phyloP scores from a whole-genome alignment of 1,140 invertebrate genomes.

The Pseudoatta argentina region DNA sequence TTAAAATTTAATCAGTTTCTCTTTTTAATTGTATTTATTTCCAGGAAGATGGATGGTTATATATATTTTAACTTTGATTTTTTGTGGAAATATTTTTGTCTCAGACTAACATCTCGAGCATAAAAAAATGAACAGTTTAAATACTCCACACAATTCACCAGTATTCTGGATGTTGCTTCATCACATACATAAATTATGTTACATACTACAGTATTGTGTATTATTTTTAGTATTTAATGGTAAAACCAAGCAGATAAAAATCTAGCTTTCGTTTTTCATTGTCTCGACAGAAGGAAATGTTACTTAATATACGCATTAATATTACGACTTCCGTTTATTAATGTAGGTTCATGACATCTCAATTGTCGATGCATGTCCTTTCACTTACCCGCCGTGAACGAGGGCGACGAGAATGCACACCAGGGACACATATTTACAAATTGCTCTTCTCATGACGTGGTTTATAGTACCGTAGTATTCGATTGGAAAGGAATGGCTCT shows the following conservation, averaged over 20 bases:
- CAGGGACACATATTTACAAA: not conserved
- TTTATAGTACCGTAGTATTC: not conserved
- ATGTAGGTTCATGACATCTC: not conserved
- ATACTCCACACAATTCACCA: not conserved
- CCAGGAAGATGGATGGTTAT: not conserved
- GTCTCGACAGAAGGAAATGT: not conserved
- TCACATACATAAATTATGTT: not conserved
- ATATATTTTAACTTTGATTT: not conserved
- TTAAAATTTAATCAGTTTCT: not conserved
- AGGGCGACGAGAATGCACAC: conserved; percentile 14
- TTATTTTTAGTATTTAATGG: not conserved
- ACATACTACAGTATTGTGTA: not conserved
- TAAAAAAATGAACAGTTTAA: not conserved
- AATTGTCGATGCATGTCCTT: conserved; percentile 13
- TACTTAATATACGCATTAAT: not conserved
- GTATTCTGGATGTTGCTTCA: not conserved
- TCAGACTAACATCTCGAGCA: not conserved
- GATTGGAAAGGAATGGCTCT: conserved; percentile 12
- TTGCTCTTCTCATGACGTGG: conserved; percentile 13
- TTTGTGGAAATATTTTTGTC: not conserved
- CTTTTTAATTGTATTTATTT: not conserved
- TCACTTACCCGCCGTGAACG: conserved; percentile 18
- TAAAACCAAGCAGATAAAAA: not conserved
- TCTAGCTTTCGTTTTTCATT: not conserved
- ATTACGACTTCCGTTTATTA: not conserved